Conservation (phyloP, 2,888 invertebrate species). For the Biston betularia region DNA sequence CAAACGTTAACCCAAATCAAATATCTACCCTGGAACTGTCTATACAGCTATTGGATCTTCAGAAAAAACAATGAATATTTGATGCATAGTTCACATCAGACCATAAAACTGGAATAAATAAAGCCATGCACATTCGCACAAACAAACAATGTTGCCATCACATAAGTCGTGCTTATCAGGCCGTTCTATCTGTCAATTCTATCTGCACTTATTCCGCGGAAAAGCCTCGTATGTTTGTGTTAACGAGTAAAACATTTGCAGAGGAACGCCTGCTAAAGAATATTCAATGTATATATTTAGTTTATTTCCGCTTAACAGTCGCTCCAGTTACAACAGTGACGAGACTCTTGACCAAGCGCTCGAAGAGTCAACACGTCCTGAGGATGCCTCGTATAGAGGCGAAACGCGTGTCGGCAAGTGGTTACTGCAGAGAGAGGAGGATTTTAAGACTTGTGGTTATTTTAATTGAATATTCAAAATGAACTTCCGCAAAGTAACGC, state of each 20-base stretch:
- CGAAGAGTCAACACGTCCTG: too few species aligned
- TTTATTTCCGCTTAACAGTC: too few species aligned
- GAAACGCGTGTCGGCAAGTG: too few species aligned
- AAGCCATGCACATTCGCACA: constrained; percentile 21
- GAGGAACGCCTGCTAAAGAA: neutral
- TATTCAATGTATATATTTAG: neutral
- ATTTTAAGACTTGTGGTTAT: too few species aligned
- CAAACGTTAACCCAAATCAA: neutral
- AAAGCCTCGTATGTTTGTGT: constrained; percentile 33
- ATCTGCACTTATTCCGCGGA: constrained; percentile 37
- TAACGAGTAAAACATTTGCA: neutral
- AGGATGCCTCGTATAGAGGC: too few species aligned
- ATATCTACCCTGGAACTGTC: neutral
- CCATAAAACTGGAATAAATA: constrained; percentile 19
- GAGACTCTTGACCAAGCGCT: too few species aligned
- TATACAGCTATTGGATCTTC: neutral
- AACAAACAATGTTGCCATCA: constrained; percentile 14
- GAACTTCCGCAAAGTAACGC: neutral
- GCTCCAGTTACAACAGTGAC: too few species aligned
- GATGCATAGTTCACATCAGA: constrained; percentile 4
- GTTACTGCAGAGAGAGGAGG: too few species aligned
- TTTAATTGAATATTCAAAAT: too few species aligned
- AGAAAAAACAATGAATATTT: constrained; percentile 15
- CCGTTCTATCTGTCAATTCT: constrained; percentile 34
- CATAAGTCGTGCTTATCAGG: constrained; percentile 16